Conservation (phyloP, 2,113 vertebrate species). For the Campylomormyrus numenius region DNA sequence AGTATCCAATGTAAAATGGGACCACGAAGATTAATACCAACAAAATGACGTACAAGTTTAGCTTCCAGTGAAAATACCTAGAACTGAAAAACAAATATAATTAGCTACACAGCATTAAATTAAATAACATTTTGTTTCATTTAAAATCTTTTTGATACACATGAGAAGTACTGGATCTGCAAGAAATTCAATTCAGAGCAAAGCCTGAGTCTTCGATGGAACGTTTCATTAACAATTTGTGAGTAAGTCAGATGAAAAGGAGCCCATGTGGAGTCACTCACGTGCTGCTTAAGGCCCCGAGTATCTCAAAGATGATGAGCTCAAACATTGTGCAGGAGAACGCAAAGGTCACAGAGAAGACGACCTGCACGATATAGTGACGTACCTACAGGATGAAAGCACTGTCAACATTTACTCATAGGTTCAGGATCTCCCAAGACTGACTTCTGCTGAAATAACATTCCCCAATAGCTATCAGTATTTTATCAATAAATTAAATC, state of each 20-base stretch:
- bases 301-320: conserved; percentile 97
- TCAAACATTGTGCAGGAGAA: conserved; percentile 99
- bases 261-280: conserved; percentile 44
- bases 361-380: conserved; percentile 91
- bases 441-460: background rate
- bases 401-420: background rate
- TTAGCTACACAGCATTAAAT: background rate
- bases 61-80: conserved; percentile 97
- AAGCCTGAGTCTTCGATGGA: background rate
- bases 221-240: background rate
- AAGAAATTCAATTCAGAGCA: background rate
- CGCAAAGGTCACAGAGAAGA: conserved; percentile 95
- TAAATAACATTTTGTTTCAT: background rate
- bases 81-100: conserved; percentile 65
- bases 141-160: background rate
- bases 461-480: background rate
- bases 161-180: background rate
- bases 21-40: conserved; percentile 94
- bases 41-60: conserved; percentile 92
- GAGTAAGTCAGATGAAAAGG: background rate
- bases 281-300: conserved; percentile 89
- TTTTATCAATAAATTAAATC: background rate
- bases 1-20: conserved; percentile 97
- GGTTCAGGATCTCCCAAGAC: background rate
- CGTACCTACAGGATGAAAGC: conserved; percentile 66